Evolutionary conservation across 2,888 invertebrate genomes (phyloP).

Genomic region (Acleris sparsana): DNA sequence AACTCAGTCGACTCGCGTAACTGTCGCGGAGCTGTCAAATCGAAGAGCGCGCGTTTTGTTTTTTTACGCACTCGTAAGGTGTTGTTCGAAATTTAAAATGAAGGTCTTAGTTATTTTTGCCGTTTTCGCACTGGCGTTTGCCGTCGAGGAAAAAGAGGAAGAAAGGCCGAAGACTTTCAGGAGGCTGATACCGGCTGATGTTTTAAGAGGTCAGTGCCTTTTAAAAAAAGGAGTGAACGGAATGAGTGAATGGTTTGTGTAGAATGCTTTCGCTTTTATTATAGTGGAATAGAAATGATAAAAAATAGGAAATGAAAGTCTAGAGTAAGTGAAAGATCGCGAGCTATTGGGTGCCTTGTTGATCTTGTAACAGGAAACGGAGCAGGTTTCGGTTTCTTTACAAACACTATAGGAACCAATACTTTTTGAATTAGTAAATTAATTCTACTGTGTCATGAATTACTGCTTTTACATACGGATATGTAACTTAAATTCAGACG

Average conservation of each 20-base stretch:
- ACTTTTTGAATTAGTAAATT: no score
- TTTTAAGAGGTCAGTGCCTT: conserved; percentile 90
- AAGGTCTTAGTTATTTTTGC: conserved; percentile 81
- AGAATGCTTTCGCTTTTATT: background rate
- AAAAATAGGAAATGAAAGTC: conserved; percentile 1
- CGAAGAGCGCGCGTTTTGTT: conserved; percentile 57
- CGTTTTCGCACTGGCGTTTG: conserved; percentile 79
- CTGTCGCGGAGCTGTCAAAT: conserved; percentile 57
- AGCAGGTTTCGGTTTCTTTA: no score
- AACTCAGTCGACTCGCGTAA: conserved; percentile 73
- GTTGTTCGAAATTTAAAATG: conserved; percentile 68
- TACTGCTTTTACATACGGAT: no score
- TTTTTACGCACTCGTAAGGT: conserved; percentile 57
- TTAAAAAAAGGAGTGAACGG: conserved; percentile 10
- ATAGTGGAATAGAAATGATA: background rate
- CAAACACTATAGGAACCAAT: no score
- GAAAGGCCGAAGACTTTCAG: conserved; percentile 89
- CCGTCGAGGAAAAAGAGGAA: conserved; percentile 81
- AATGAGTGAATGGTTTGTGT: conserved; percentile 6
- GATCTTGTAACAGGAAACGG: no score
- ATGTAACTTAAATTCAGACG: no score
- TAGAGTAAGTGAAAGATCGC: no score
- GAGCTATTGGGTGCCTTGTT: no score
- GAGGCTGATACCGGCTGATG: conserved; percentile 94
- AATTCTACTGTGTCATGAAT: no score